Evolutionary conservation across 2,797 vertebrate species (phyloP).

Genomic region (Sebastes alutus): DNA sequence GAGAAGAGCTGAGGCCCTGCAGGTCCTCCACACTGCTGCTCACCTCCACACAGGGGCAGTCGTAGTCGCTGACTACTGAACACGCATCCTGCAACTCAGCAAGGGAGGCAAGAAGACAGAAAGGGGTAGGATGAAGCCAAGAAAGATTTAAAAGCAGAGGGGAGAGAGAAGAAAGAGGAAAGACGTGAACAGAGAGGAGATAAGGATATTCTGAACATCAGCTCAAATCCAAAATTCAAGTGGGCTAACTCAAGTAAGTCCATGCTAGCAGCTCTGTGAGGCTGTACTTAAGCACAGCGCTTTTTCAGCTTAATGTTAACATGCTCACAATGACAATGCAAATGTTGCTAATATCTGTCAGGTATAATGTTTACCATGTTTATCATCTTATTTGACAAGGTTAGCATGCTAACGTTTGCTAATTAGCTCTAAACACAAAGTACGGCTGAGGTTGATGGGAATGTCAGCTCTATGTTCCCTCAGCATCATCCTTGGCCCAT

Average conservation of each 20-base stretch:
- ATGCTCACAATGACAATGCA: background rate
- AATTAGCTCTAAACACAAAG: background rate
- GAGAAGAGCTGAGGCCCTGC: slow-evolving; percentile 78
- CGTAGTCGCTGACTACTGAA: slow-evolving; percentile 82
- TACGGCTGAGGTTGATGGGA: background rate
- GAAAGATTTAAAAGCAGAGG: background rate
- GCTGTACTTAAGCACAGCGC: too few relatives aligned
- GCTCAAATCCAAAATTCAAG: background rate
- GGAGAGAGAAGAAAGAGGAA: background rate
- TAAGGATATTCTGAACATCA: background rate
- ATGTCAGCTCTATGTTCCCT: background rate
- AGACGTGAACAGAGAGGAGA: background rate
- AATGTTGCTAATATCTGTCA: background rate
- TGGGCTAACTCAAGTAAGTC: background rate
- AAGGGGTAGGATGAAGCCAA: background rate
- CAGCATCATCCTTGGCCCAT: too few relatives aligned
- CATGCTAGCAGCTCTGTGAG: background rate
- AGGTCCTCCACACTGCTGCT: slow-evolving; percentile 87
- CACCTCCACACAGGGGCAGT: slow-evolving; percentile 66
- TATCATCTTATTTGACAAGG: background rate
- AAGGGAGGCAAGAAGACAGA: background rate
- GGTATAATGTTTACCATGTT: background rate
- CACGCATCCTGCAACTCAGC: slow-evolving; percentile 79
- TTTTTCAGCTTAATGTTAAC: background rate
- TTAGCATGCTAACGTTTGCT: background rate